Evolutionary conservation across 1,140 invertebrate genomes (phyloP).

Genomic region (Nymphalis io): DNA sequence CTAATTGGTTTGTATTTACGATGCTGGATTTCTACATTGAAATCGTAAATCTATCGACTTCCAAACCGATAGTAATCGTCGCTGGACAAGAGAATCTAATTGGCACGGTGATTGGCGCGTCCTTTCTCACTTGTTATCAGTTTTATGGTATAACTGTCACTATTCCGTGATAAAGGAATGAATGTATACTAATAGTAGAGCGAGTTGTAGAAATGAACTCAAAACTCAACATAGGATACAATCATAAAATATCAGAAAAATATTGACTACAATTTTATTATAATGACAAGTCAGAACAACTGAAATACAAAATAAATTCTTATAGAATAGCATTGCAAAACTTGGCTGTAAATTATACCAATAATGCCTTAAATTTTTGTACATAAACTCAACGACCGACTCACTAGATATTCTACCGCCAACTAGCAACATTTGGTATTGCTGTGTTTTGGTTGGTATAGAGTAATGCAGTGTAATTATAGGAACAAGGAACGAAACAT

Average conservation of each 20-base stretch:
- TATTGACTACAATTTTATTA: too few relatives aligned
- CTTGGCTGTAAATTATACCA: too few relatives aligned
- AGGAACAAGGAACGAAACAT: too few relatives aligned
- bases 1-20: conserved; percentile 3
- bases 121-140: conserved; percentile 3
- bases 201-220: background rate
- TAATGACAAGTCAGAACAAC: too few relatives aligned
- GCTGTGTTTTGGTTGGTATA: too few relatives aligned
- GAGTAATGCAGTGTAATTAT: too few relatives aligned
- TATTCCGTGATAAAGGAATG: background rate
- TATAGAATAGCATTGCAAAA: too few relatives aligned
- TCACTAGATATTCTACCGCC: too few relatives aligned
- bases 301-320: background rate
- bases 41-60: conserved; percentile 11
- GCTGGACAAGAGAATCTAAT: conserved; percentile 1
- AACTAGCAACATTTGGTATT: too few relatives aligned
- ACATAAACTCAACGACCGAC: too few relatives aligned
- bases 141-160: background rate
- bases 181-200: background rate
- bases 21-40: background rate
- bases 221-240: too few relatives aligned
- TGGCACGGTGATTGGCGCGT: background rate
- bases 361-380: too few relatives aligned
- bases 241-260: background rate
- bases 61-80: background rate